phyloP scores from a whole-genome alignment of 2,888 invertebrate species.

The Gonocerus acuteangulatus region DNA sequence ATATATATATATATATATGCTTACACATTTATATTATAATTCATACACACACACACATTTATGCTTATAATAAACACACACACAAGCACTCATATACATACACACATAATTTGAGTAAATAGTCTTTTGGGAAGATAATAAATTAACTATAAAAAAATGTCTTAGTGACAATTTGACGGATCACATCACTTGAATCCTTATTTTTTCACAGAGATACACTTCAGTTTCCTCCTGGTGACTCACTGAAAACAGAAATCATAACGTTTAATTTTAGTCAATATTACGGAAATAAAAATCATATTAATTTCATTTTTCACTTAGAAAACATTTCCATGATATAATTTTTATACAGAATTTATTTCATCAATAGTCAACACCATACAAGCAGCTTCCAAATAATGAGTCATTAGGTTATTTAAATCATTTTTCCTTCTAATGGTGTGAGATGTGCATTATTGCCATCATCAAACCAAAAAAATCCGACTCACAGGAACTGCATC shows the following conservation, averaged over 20 bases:
- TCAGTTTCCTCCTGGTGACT: slow-evolving; percentile 5
- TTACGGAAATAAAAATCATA: neutral
- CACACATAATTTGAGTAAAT: neutral
- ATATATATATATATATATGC: slow-evolving; percentile 2
- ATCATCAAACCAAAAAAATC: too few species aligned
- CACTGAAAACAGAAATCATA: slow-evolving; percentile 6
- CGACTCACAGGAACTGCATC: too few species aligned
- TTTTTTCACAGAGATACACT: neutral
- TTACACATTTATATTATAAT: neutral
- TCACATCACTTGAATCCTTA: neutral
- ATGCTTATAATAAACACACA: too few species aligned
- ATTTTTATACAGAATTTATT: too few species aligned
- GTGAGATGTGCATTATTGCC: too few species aligned
- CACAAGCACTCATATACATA: too few species aligned
- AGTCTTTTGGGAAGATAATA: neutral
- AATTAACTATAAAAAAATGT: neutral
- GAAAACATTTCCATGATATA: too few species aligned
- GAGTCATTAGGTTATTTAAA: too few species aligned
- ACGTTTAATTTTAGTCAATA: neutral
- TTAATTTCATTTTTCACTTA: too few species aligned
- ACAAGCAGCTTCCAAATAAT: too few species aligned
- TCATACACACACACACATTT: neutral
- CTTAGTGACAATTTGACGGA: neutral
- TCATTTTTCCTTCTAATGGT: too few species aligned
- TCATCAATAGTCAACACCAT: too few species aligned